Percentiles rank a stretch among this genome's conserved stretches.
phyloP scores from a whole-genome alignment of 2,888 invertebrate species.

The Morpho deidamia region DNA sequence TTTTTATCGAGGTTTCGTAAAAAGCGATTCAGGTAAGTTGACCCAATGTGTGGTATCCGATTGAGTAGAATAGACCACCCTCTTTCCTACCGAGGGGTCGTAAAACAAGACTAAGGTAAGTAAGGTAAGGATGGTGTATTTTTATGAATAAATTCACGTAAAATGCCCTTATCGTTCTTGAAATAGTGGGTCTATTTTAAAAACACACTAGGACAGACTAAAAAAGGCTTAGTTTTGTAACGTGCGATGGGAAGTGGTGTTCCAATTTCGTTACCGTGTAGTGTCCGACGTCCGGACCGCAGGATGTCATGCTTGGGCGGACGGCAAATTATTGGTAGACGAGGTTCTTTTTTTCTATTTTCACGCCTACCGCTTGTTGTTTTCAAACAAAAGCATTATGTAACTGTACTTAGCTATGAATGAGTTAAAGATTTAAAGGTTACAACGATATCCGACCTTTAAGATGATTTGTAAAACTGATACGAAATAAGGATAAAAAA shows the following conservation, averaged over 20 bases:
- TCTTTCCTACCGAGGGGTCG: too few relatives aligned
- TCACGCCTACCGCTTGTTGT: constrained; percentile 25
- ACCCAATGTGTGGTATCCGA: too few relatives aligned
- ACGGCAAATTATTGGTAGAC: constrained; percentile 26
- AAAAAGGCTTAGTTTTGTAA: constrained; percentile 4
- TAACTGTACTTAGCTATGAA: constrained; percentile 5
- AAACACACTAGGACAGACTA: neutral
- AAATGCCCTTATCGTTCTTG: too few relatives aligned
- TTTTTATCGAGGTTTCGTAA: too few relatives aligned
- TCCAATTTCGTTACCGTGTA: constrained; percentile 38
- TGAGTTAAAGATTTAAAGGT: neutral
- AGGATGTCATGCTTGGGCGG: constrained; percentile 42
- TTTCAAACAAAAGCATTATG: constrained; percentile 9
- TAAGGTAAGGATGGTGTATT: too few relatives aligned
- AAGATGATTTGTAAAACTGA: neutral
- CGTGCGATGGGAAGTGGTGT: constrained; percentile 46
- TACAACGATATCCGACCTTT: neutral
- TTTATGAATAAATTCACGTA: too few relatives aligned
- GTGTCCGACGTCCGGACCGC: constrained; percentile 24
- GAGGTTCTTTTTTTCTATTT: constrained; percentile 18
- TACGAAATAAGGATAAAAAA: too few relatives aligned
- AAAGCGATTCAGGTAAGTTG: too few relatives aligned
- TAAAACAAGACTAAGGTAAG: too few relatives aligned
- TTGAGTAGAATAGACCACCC: too few relatives aligned
- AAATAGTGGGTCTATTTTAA: neutral